These are phyloP conservation scores for Picathartes gymnocephalus DNA, from an alignment of 2,113 vertebrate genomes.

Conservation along the genomic window DNA sequence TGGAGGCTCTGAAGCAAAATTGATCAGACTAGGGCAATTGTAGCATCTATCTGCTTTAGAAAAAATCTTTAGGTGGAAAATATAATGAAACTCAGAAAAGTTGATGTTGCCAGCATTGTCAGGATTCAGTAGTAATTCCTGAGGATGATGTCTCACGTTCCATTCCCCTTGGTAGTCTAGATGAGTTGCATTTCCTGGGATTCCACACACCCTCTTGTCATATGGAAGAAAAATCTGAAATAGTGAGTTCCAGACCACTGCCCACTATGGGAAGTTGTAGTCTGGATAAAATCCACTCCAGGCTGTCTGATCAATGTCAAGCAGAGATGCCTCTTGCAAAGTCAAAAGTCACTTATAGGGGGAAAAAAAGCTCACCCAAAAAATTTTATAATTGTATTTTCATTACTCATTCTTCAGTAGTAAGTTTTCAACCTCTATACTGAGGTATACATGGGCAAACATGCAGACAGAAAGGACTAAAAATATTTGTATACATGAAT, in stretches of 20 bases:
- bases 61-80: not conserved
- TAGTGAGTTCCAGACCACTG: accelerated
- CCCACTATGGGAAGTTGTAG: not conserved
- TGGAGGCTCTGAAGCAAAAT: not conserved
- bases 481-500: not conserved
- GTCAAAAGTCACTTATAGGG: not conserved
- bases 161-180: not conserved
- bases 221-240: not conserved
- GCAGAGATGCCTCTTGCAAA: not conserved
- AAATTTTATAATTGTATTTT: not conserved
- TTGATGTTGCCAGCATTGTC: not conserved
- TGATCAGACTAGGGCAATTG: not conserved
- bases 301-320: not conserved
- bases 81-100: not conserved
- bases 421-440: not conserved
- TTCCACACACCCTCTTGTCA: not conserved
- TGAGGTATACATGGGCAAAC: not conserved
- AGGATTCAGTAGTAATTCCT: not conserved
- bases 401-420: not conserved
- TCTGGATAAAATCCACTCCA: not conserved
- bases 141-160: not conserved
- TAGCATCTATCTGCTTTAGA: not conserved
- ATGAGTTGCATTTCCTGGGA: not conserved
- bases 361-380: accelerated
- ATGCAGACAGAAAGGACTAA: not conserved